A percentile compares a stretch with the other conserved stretches of the same genome.
Evolutionary conservation across 2,888 invertebrate genomes (phyloP).

Genomic region (Lasioglossum calceatum): DNA sequence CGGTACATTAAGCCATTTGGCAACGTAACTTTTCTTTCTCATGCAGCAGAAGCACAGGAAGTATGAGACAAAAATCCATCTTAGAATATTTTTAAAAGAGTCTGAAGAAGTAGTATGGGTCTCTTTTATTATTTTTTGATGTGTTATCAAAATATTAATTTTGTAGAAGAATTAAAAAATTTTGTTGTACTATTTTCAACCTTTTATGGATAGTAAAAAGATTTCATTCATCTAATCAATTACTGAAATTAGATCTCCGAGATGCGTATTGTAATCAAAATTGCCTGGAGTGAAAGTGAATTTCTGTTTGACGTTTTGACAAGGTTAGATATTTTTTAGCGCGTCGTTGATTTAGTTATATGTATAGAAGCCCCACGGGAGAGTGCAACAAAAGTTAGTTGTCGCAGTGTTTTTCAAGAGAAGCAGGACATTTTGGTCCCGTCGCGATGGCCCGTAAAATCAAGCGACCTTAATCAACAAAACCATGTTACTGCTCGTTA

Average conservation of each 20-base stretch:
- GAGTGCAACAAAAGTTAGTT: neutral
- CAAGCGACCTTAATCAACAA: slow-evolving; percentile 6
- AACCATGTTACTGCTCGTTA: neutral
- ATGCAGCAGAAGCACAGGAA: neutral
- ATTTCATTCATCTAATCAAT: no score
- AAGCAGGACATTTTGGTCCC: neutral
- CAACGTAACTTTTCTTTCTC: neutral
- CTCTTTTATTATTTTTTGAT: neutral
- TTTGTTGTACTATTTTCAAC: no score
- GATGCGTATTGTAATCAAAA: neutral
- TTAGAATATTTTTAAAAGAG: neutral
- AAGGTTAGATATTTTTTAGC: neutral
- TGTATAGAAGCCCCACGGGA: neutral
- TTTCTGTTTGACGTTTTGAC: neutral
- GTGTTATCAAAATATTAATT: no score
- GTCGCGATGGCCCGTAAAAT: neutral
- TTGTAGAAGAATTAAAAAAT: no score
- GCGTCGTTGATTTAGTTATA: neutral
- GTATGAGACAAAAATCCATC: neutral
- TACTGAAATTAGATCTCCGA: no score
- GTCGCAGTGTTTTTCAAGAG: neutral
- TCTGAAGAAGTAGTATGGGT: neutral
- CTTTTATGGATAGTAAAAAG: no score
- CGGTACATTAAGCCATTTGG: neutral
- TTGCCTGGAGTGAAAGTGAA: neutral